Conservation (phyloP, 2,113 vertebrate species). For the Vireo altiloquus region DNA sequence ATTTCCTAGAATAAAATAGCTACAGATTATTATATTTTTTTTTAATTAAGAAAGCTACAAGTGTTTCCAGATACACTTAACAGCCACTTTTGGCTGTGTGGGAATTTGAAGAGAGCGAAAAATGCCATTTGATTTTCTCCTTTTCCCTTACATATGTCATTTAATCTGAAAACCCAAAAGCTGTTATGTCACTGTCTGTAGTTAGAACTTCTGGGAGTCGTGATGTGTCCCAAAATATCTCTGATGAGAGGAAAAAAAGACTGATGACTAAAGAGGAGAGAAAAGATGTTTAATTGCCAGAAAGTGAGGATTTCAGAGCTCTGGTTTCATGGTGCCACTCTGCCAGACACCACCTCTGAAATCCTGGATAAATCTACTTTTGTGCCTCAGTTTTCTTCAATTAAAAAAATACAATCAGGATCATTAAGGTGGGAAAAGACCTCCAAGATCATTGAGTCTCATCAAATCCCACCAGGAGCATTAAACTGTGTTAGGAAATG, state of each 20-base stretch:
- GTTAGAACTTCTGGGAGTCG: neutral
- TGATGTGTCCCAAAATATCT: neutral
- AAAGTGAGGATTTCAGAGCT: neutral
- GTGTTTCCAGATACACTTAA: neutral
- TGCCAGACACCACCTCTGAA: neutral
- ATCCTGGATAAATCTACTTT: neutral
- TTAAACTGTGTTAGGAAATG: neutral
- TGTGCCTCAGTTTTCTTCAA: neutral
- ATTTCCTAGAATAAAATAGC: neutral
- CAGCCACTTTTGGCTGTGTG: neutral
- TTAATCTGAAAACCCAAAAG: neutral
- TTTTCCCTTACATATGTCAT: neutral
- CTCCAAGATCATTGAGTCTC: neutral
- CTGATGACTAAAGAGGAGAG: neutral
- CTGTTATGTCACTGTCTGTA: neutral
- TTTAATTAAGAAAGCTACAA: neutral
- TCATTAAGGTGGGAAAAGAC: neutral
- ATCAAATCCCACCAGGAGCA: neutral
- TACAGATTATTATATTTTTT: neutral
- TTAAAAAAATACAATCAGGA: neutral
- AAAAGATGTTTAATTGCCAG: neutral
- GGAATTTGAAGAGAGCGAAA: neutral
- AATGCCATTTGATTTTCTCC: neutral
- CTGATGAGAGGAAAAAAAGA: neutral
- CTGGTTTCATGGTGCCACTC: neutral